phyloP scores from a whole-genome alignment of 2,888 invertebrate genomes.

The Cephus pulcher region DNA sequence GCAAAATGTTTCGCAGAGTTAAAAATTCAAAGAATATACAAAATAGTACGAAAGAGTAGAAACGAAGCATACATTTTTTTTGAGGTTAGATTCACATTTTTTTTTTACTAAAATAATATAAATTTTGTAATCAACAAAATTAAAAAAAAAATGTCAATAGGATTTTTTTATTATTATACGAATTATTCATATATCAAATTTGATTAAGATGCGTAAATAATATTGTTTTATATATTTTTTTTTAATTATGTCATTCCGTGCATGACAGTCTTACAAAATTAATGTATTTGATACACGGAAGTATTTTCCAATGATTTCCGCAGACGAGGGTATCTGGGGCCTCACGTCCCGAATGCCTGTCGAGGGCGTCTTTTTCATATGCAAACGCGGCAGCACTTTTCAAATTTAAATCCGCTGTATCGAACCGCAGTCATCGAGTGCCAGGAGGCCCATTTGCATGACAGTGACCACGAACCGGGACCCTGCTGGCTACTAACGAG shows the following conservation, averaged over 20 bases:
- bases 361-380: slow-evolving; percentile 35
- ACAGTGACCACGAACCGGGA: slow-evolving; percentile 33
- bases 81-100: too few relatives aligned
- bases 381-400: slow-evolving; percentile 43
- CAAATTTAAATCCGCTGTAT: slow-evolving; percentile 44
- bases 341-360: neutral
- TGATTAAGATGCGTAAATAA: too few relatives aligned
- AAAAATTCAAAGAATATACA: neutral
- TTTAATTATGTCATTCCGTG: neutral
- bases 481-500: neutral
- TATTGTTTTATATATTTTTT: neutral
- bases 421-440: slow-evolving; percentile 24
- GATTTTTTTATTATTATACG: neutral
- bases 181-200: too few relatives aligned
- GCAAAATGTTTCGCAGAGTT: too few relatives aligned
- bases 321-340: neutral
- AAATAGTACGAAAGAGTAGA: neutral
- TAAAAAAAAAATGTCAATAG: too few relatives aligned
- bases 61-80: too few relatives aligned
- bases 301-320: neutral
- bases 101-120: too few relatives aligned
- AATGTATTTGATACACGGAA: neutral
- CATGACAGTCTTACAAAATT: neutral
- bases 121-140: too few relatives aligned
- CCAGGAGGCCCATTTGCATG: slow-evolving; percentile 34